Percentiles rank a stretch among this genome's conserved stretches.
Conservation (phyloP, 1,140 invertebrate genomes). For the Formica exsecta region DNA sequence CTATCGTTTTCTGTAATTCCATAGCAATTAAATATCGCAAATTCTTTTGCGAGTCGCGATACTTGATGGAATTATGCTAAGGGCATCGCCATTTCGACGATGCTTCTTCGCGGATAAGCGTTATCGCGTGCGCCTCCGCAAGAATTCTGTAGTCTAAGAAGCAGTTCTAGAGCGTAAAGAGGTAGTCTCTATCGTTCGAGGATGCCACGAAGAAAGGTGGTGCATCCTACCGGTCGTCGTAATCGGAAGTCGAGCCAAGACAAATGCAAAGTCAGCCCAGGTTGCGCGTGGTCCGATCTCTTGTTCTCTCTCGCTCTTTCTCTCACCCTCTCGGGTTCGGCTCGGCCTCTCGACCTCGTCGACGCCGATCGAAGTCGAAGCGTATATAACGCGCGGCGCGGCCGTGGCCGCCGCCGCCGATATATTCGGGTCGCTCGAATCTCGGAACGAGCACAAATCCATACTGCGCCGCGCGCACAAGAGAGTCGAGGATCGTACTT, state of each 20-base stretch:
- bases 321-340: constrained; percentile 25
- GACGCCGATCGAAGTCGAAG: constrained; percentile 59
- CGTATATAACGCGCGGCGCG: constrained; percentile 52
- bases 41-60: background rate
- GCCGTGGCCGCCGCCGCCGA: constrained; percentile 7
- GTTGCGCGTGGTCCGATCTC: constrained; percentile 35
- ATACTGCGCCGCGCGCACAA: constrained; percentile 39
- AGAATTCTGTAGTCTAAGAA: background rate
- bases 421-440: constrained; percentile 61
- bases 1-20: background rate
- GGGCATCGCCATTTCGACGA: background rate
- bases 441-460: constrained; percentile 47
- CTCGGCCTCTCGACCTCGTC: constrained; percentile 66
- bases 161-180: background rate
- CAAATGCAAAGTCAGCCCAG: constrained; percentile 38
- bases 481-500: constrained; percentile 48
- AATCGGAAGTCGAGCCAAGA: constrained; percentile 27
- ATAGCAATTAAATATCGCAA: background rate
- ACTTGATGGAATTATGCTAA: background rate
- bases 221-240: constrained; percentile 17
- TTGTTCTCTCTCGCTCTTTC: background rate
- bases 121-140: background rate
- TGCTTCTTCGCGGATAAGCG: constrained; percentile 3
- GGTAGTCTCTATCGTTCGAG: constrained; percentile 3
- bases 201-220: constrained; percentile 3